Conservation (phyloP, 2,797 vertebrate genomes). For the Cossypha niveicapilla region DNA sequence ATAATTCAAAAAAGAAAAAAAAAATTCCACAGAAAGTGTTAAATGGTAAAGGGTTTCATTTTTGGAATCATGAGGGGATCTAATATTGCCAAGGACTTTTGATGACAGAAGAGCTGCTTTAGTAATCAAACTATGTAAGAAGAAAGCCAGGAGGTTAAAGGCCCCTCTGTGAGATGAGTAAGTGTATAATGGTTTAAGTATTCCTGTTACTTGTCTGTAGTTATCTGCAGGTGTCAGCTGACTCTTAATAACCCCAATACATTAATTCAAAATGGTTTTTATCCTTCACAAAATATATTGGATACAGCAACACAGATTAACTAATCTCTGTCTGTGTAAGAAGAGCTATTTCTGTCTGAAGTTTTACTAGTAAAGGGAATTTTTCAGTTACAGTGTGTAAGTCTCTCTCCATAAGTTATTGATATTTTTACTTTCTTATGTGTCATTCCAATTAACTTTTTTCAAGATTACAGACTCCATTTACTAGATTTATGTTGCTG, state of each 20-base stretch:
- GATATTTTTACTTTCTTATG: background rate
- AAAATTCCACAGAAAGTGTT: background rate
- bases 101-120: background rate
- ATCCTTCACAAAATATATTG: background rate
- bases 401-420: background rate
- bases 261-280: slow-evolving; percentile 19
- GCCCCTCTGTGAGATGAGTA: slow-evolving; percentile 2
- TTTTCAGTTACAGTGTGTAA: background rate
- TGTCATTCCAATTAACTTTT: background rate
- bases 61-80: background rate
- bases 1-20: background rate
- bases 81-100: background rate
- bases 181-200: background rate
- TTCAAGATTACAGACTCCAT: background rate
- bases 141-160: slow-evolving; percentile 11
- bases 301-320: background rate
- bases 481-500: background rate
- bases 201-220: background rate
- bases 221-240: background rate
- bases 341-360: background rate
- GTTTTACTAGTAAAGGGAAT: background rate
- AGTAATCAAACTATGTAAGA: background rate
- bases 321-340: background rate
- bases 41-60: background rate
- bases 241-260: background rate